phyloP scores from a whole-genome alignment of 2,797 vertebrate genomes.

The Sitta carolinensis region DNA sequence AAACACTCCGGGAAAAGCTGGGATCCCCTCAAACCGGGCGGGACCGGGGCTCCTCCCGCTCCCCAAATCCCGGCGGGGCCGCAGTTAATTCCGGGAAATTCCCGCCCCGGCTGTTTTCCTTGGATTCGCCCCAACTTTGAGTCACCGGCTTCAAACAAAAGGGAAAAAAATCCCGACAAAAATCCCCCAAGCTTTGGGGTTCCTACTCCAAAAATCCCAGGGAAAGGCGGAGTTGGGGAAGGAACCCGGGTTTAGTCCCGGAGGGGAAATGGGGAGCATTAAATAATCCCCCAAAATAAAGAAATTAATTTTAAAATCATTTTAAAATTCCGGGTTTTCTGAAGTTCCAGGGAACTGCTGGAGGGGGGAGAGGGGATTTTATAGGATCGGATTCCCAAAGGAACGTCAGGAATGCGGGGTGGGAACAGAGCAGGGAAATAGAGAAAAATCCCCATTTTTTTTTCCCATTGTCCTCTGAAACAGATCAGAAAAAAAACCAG shows the following conservation, averaged over 20 bases:
- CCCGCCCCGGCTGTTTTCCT: slow-evolving; percentile 62
- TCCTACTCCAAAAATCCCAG: neutral
- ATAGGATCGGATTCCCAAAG: neutral
- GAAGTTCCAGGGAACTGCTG: neutral
- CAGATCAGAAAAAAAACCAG: no score
- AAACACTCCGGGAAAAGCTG: no score
- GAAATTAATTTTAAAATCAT: no score
- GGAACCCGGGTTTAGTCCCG: no score
- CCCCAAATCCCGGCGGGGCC: neutral
- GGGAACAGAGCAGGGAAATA: neutral
- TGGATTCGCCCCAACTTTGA: slow-evolving; percentile 55
- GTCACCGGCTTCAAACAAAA: slow-evolving; percentile 47
- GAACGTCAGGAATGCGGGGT: slow-evolving; percentile 23
- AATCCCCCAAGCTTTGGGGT: neutral
- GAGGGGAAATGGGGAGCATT: neutral
- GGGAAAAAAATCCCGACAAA: neutral
- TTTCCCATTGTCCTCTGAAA: no score
- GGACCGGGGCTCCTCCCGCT: fast-evolving
- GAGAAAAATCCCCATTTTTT: no score
- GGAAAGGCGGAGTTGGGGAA: neutral
- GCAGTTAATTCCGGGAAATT: slow-evolving; percentile 20
- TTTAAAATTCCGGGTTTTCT: neutral
- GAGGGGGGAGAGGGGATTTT: neutral
- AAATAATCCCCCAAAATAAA: neutral
- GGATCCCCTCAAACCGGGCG: no score